A percentile compares a stretch with the other conserved stretches of the same genome.
These are phyloP conservation scores for Pseudonaja textilis DNA, from an alignment of 2,113 vertebrate genomes.

Conservation along the genomic window DNA sequence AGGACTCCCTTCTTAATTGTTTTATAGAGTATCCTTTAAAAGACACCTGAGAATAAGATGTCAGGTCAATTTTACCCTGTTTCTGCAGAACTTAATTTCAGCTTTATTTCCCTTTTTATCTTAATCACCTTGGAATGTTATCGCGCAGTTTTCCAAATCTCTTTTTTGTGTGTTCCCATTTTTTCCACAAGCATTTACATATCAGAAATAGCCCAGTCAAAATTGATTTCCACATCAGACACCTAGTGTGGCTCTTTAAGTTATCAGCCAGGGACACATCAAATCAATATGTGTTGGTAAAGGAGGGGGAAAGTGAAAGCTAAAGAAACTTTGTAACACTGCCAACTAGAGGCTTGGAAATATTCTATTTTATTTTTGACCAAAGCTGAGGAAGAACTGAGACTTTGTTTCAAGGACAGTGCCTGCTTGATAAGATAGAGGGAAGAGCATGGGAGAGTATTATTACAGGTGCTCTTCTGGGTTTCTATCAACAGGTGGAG, in stretches of 20 bases:
- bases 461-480: too few species aligned
- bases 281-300: conserved; percentile 46
- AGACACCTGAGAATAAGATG: background rate
- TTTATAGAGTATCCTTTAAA: conserved; percentile 9
- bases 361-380: too few species aligned
- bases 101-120: background rate
- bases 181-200: conserved; percentile 52
- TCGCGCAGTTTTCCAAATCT: conserved; percentile 23
- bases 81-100: conserved; percentile 17
- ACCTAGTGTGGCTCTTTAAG: conserved; percentile 40
- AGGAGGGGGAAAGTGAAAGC: too few species aligned
- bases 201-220: conserved; percentile 56
- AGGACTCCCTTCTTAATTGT: conserved; percentile 15
- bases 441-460: too few species aligned
- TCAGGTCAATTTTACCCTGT: background rate
- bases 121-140: conserved; percentile 20
- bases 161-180: conserved; percentile 24
- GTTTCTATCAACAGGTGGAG: too few species aligned
- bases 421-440: too few species aligned
- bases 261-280: conserved; percentile 47
- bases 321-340: too few species aligned
- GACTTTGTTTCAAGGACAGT: too few species aligned
- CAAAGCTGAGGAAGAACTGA: too few species aligned
- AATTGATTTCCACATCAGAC: conserved; percentile 52
- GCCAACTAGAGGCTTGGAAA: too few species aligned